These are phyloP conservation scores for Herpailurus yagouaroundi DNA, from an alignment of 2,113 vertebrate genomes.

Conservation along the genomic window DNA sequence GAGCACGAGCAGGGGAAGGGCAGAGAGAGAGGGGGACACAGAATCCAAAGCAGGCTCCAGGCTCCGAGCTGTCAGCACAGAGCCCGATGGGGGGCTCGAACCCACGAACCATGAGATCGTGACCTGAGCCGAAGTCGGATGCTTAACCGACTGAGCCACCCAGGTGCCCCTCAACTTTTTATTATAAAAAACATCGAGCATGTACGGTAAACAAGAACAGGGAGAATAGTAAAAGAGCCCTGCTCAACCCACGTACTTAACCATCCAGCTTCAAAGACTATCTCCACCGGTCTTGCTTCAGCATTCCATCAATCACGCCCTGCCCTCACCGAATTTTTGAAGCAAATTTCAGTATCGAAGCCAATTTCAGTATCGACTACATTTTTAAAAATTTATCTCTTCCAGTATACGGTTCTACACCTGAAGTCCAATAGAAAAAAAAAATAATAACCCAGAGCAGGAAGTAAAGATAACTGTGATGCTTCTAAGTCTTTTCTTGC, in stretches of 20 bases:
- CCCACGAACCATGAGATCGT: too few species aligned
- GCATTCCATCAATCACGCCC: background rate
- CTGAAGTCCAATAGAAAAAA: background rate
- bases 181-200: background rate
- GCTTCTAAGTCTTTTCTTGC: background rate
- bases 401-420: background rate
- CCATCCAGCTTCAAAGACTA: background rate
- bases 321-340: background rate
- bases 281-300: background rate
- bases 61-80: too few species aligned
- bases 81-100: too few species aligned
- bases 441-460: background rate
- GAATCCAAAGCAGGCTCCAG: too few species aligned
- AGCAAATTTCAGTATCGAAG: background rate
- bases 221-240: background rate
- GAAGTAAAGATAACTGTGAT: background rate
- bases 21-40: too few species aligned
- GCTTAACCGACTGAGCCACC: too few species aligned
- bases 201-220: background rate
- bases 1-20: too few species aligned
- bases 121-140: too few species aligned
- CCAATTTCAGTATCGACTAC: background rate
- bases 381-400: background rate
- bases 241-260: background rate
- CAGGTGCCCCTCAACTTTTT: background rate